Base-by-base conservation (phyloP, 2,888 invertebrate species). In the Nysson spinosus region DNA sequence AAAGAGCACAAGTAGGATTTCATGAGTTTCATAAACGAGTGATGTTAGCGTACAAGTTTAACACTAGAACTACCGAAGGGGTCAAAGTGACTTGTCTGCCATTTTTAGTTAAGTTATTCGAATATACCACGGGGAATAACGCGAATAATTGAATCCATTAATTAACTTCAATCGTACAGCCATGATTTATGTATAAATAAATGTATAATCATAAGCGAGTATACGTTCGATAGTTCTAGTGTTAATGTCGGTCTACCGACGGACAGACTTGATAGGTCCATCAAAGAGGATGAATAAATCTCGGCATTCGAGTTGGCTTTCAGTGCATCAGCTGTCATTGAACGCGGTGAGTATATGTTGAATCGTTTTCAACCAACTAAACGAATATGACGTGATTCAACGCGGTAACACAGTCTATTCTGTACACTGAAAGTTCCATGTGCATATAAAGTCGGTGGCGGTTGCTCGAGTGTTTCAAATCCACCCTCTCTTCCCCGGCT, bases 211-310 rank as follows among this genome's bases (percentile, higher is more conserved):
- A n/a, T n/a, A n/a, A n/a, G n/a, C n/a, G n/a, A n/a, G n/a, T n/a
- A n/a, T n/a, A n/a, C n/a, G n/a, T n/a, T n/a, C n/a, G n/a, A n/a
- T n/a, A n/a, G n/a, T n/a, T n/a, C n/a, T n/a, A n/a, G n/a, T n/a
- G n/a, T n/a, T 16, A 34, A 14, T 5, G 24, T 12, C 20, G 24
- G 26, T n/a, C 19, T 17, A 9, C 55, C 57, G 60, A 22, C 60
- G 60, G 60, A 26, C 7, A 9, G 24, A 24, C 6, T 7, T 9
- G n/a, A 7, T 1, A 4, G 7, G 16, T 9, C 4, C 7, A 6
- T 26, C 17, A 43, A 43, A 43, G 17, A 17, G 16, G 17, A 17
- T 9, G 19, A 16, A 43, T 26, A 17, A 19, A 28, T 28, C 16
- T 6, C 16, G 30, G 16, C 17, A 43, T 43, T 43, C 28, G 43